Evolutionary conservation across 2,888 invertebrate genomes (phyloP).

Genomic region (Macrophya alboannulata): DNA sequence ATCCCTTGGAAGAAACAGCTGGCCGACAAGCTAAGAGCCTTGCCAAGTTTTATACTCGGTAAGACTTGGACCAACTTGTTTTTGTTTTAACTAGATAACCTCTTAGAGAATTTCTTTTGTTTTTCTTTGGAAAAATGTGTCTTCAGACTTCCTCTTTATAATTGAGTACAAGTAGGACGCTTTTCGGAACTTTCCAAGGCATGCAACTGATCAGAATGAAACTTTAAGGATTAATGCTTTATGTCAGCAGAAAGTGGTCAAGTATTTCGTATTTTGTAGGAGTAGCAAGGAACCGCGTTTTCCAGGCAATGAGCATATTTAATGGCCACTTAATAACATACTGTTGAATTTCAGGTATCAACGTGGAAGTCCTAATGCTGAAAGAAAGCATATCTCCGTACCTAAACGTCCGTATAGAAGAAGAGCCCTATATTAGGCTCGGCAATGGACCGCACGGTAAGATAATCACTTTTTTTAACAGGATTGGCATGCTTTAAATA

Average conservation of each 20-base stretch:
- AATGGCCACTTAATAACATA: not conserved
- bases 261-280: too few species aligned
- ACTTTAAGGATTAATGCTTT: too few species aligned
- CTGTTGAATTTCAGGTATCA: slow-evolving; percentile 71
- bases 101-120: not conserved
- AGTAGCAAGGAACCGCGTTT: too few species aligned
- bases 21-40: slow-evolving; percentile 21
- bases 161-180: not conserved
- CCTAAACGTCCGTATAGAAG: slow-evolving; percentile 77
- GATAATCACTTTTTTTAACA: slow-evolving; percentile 34
- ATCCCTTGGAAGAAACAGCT: not conserved
- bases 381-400: slow-evolving; percentile 78
- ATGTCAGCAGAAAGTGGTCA: too few species aligned
- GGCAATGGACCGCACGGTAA: slow-evolving; percentile 77
- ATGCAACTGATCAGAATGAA: too few species aligned
- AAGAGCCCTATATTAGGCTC: slow-evolving; percentile 77
- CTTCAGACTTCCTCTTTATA: too few species aligned
- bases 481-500: not conserved
- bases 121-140: not conserved
- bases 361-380: slow-evolving; percentile 78
- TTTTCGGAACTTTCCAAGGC: too few species aligned
- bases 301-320: too few species aligned
- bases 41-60: slow-evolving; percentile 34
- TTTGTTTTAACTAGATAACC: not conserved
- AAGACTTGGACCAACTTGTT: not conserved